A percentile compares a stretch with the other conserved stretches of the same genome.
phyloP scores from a whole-genome alignment of 2,888 invertebrate species.

The Xylota sylvarum region DNA sequence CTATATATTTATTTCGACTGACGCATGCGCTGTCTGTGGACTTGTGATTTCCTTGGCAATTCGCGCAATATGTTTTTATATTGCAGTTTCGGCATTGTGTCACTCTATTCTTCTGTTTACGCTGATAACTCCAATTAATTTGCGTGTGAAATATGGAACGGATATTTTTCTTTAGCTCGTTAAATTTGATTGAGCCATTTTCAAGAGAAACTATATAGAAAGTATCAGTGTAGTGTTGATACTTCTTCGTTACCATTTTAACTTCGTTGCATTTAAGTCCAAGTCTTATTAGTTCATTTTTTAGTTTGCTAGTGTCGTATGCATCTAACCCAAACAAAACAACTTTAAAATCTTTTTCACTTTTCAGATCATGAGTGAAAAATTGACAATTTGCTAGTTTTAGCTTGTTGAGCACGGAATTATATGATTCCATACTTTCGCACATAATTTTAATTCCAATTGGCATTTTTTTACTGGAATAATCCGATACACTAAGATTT shows the following conservation, averaged over 20 bases:
- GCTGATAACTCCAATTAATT: constrained; percentile 1
- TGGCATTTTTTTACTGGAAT: too few species aligned
- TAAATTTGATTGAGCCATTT: background rate
- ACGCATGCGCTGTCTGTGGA: too few species aligned
- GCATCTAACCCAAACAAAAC: background rate
- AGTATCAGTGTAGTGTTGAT: constrained; percentile 4
- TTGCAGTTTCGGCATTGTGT: background rate
- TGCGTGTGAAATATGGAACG: background rate
- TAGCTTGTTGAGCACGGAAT: background rate
- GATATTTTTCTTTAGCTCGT: background rate
- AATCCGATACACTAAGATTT: too few species aligned
- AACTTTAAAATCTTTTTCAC: background rate
- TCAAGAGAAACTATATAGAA: constrained; percentile 2
- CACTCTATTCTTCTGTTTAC: background rate
- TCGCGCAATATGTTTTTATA: too few species aligned
- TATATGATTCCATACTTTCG: too few species aligned
- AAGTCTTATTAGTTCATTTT: background rate
- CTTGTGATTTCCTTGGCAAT: too few species aligned
- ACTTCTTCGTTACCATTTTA: background rate
- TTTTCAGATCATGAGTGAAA: background rate
- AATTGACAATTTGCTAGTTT: background rate
- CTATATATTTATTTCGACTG: too few species aligned
- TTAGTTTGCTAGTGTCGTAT: background rate
- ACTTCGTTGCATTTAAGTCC: background rate
- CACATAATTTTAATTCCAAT: too few species aligned